phyloP scores from a whole-genome alignment of 2,888 invertebrate genomes.

The Noctua comes region DNA sequence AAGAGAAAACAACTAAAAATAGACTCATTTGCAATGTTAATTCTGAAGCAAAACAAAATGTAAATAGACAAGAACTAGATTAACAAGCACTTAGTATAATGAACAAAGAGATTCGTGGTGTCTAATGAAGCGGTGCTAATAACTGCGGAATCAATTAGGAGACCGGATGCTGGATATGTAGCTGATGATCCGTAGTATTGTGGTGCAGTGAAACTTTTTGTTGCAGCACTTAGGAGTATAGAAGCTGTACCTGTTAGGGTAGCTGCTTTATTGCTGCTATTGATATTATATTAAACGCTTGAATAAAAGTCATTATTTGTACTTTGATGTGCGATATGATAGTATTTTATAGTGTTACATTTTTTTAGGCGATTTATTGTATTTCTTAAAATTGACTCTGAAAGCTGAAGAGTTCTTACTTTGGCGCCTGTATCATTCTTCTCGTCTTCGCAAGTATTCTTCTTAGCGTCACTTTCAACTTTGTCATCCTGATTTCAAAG shows the following conservation, averaged over 20 bases:
- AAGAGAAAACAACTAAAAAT: slow-evolving; percentile 22
- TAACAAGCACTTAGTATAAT: slow-evolving; percentile 50
- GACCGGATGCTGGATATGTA: slow-evolving; percentile 51
- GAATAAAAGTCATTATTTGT: not conserved
- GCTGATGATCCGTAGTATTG: slow-evolving; percentile 23
- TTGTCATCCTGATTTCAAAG: not conserved
- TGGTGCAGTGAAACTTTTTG: slow-evolving; percentile 31
- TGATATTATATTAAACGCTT: not conserved
- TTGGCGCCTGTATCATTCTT: not conserved
- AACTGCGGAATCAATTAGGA: slow-evolving; percentile 59
- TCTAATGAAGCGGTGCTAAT: slow-evolving; percentile 57
- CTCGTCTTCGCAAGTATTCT: not conserved
- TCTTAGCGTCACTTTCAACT: not conserved
- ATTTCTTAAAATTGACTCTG: not conserved
- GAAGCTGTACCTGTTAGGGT: not conserved
- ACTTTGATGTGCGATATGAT: not conserved
- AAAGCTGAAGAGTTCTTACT: not conserved
- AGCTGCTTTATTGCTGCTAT: not conserved
- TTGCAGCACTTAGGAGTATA: slow-evolving; percentile 15
- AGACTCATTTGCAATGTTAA: slow-evolving; percentile 59
- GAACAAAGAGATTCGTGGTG: slow-evolving; percentile 56
- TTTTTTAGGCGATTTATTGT: not conserved
- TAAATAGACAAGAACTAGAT: slow-evolving; percentile 45
- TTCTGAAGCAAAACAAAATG: slow-evolving; percentile 43
- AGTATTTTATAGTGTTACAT: no score